Conservation (phyloP, 2,888 invertebrate genomes). For the Epistrophella euchroma region DNA sequence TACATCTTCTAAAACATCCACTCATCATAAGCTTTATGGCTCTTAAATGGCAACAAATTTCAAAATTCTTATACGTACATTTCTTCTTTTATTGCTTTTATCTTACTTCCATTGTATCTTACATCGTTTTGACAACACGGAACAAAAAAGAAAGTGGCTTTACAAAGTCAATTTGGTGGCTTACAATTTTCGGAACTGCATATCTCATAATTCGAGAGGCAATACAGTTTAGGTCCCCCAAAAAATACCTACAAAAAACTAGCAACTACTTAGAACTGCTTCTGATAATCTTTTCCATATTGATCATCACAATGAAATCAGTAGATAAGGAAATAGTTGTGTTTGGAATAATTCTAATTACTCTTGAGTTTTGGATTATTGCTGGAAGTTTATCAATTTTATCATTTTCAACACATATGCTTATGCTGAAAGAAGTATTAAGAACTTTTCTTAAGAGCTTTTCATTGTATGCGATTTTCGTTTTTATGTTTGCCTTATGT, state of each 20-base stretch:
- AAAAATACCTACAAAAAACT: background rate
- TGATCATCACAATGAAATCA: background rate
- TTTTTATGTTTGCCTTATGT: background rate
- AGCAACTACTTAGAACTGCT: background rate
- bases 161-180: too few relatives aligned
- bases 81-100: too few relatives aligned
- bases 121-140: too few relatives aligned
- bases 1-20: too few relatives aligned
- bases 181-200: too few relatives aligned
- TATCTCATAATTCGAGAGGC: too few relatives aligned
- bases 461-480: background rate
- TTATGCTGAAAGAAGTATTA: background rate
- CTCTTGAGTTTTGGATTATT: background rate
- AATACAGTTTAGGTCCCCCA: too few relatives aligned
- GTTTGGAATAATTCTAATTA: background rate
- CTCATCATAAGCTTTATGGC: too few relatives aligned
- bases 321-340: background rate
- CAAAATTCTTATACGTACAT: too few relatives aligned
- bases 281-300: background rate
- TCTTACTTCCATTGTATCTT: too few relatives aligned
- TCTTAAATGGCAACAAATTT: too few relatives aligned
- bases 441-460: background rate
- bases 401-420: background rate
- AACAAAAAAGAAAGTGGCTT: too few relatives aligned
- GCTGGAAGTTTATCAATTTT: background rate